These are phyloP conservation scores for Caenorhabditis uteleia DNA, from an alignment of 2,888 invertebrate genomes.

Conservation along the genomic window DNA sequence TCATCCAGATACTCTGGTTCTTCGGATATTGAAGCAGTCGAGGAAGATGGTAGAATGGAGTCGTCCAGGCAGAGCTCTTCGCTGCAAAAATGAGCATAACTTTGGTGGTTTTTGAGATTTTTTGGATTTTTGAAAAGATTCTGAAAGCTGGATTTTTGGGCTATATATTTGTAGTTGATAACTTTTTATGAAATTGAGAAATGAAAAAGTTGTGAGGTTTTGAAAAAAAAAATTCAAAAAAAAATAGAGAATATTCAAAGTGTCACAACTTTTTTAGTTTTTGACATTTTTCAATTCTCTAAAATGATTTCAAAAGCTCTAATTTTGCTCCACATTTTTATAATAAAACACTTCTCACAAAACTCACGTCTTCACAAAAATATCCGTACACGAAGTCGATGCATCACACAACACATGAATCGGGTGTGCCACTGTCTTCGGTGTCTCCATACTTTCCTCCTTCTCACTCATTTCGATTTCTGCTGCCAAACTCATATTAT, in stretches of 20 bases:
- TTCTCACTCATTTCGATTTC: constrained; percentile 5
- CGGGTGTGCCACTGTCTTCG: neutral
- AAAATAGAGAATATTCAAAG: no score
- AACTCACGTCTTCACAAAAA: constrained; percentile 18
- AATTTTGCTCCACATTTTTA: neutral
- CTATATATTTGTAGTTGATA: no score
- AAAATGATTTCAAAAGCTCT: neutral
- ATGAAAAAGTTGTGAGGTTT: neutral
- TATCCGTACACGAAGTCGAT: constrained; percentile 40
- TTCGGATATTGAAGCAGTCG: no score
- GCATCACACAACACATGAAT: constrained; percentile 35
- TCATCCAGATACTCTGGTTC: no score
- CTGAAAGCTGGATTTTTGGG: no score
- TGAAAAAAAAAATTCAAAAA: neutral
- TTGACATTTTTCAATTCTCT: neutral
- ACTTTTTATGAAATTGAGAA: no score
- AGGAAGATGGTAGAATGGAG: no score
- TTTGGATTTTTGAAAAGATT: no score
- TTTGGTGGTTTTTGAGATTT: no score
- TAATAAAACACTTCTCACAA: neutral
- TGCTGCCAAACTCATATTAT: constrained; percentile 26
- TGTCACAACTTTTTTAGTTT: no score
- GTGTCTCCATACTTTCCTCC: neutral
- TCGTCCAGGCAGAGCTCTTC: no score
- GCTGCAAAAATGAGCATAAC: no score